Conservation (phyloP, 53 echinoderm and acorn worm species). For the Temnopleurus reevesii region DNA sequence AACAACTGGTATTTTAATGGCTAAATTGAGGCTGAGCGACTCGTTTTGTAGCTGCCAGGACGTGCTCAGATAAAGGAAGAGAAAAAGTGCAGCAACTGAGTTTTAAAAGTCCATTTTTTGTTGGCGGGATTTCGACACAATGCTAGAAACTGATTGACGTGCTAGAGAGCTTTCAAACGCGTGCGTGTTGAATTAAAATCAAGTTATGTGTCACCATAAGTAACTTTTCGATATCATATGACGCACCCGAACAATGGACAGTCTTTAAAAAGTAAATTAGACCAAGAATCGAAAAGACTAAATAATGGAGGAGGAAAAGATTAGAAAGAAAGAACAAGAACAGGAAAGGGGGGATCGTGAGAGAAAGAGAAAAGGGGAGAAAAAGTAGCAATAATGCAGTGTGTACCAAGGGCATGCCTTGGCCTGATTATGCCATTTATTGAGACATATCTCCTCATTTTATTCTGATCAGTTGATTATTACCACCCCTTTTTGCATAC, state of each 20-base stretch:
- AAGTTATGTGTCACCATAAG: slow-evolving; percentile 55
- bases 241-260: slow-evolving; percentile 25
- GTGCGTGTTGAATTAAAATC: slow-evolving; percentile 45
- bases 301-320: neutral
- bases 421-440: slow-evolving; percentile 42
- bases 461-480: slow-evolving; percentile 26
- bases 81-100: slow-evolving; percentile 31
- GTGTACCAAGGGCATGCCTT: neutral
- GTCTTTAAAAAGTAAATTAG: slow-evolving; percentile 52
- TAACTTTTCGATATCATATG: slow-evolving; percentile 56
- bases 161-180: slow-evolving; percentile 8
- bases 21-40: slow-evolving; percentile 14
- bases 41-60: neutral
- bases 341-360: neutral
- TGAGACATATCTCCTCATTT: neutral
- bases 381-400: neutral
- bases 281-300: slow-evolving; percentile 3
- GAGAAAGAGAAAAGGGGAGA: neutral
- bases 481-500: slow-evolving; percentile 28
- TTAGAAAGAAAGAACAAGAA: neutral
- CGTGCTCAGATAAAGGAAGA: neutral
- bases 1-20: slow-evolving; percentile 36
- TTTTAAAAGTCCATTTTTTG: neutral
- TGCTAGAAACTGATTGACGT: slow-evolving; percentile 47
- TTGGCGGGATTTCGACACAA: neutral